These are phyloP conservation scores for Thaleichthys pacificus DNA, from an alignment of 2,797 vertebrate genomes.

Conservation along the genomic window DNA sequence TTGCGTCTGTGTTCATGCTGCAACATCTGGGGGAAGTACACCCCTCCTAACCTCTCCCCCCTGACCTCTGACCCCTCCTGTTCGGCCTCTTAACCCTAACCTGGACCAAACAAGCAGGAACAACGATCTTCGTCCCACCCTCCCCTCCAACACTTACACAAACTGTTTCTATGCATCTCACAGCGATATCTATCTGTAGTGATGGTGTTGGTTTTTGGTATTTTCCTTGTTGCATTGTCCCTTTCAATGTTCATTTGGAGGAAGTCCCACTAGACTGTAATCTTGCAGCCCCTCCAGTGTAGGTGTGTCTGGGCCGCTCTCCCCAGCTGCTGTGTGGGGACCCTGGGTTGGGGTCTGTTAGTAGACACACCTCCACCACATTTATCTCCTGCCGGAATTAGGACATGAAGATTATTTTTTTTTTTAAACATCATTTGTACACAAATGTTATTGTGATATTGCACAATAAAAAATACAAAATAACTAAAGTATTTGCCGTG, in stretches of 20 bases:
- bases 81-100: conserved; percentile 75
- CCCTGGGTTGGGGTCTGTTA: not conserved
- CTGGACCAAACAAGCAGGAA: conserved; percentile 88
- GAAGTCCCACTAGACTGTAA: conserved; percentile 15
- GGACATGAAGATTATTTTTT: conserved; percentile 28
- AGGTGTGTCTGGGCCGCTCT: not conserved
- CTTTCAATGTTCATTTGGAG: conserved; percentile 32
- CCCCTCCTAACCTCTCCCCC: conserved; percentile 80
- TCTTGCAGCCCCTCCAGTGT: conserved; percentile 1
- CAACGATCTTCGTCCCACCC: conserved; percentile 28
- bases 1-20: conserved; percentile 99
- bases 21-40: conserved; percentile 99
- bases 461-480: conserved; percentile 72
- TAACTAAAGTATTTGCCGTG: conserved; percentile 9
- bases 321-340: conserved; percentile 14
- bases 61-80: conserved; percentile 58
- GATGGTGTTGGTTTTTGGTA: conserved; percentile 16
- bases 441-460: conserved; percentile 68
- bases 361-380: not conserved
- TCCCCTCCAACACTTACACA: conserved; percentile 15
- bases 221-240: conserved; percentile 13
- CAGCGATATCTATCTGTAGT: conserved; percentile 27
- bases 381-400: conserved; percentile 32
- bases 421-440: conserved; percentile 68
- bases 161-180: conserved; percentile 18